phyloP scores from a whole-genome alignment of 2,113 vertebrate species.

The Peromyscus polionotus region DNA sequence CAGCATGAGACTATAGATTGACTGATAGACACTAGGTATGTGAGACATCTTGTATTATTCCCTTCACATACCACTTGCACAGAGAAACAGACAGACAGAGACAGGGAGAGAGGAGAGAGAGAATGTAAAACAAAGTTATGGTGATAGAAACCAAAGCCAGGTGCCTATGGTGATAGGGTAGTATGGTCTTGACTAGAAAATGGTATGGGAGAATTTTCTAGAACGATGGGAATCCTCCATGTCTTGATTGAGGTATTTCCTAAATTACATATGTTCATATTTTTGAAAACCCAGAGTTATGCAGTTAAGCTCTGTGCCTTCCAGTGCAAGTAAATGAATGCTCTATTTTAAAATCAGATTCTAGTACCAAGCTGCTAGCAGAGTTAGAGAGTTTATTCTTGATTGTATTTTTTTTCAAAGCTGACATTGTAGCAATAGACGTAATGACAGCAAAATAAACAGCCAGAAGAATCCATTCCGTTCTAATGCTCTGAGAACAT shows the following conservation, averaged over 20 bases:
- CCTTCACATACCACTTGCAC: background rate
- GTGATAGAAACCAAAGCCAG: background rate
- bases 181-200: background rate
- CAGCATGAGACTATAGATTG: background rate
- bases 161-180: background rate
- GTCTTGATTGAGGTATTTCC: background rate
- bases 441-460: background rate
- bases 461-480: constrained; percentile 13
- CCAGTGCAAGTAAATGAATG: background rate
- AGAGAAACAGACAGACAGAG: background rate
- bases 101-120: background rate
- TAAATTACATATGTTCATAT: background rate
- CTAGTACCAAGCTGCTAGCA: background rate
- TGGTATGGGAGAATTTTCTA: background rate
- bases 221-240: background rate
- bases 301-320: background rate
- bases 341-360: constrained; percentile 39
- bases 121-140: background rate
- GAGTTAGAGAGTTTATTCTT: constrained; percentile 21
- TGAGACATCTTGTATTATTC: background rate
- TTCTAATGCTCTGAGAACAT: constrained; percentile 1
- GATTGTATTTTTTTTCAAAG: constrained; percentile 45
- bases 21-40: background rate
- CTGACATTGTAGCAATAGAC: background rate
- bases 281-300: background rate